Conservation (phyloP, 2,888 invertebrate genomes). For the Leptinotarsa rubiginosa region DNA sequence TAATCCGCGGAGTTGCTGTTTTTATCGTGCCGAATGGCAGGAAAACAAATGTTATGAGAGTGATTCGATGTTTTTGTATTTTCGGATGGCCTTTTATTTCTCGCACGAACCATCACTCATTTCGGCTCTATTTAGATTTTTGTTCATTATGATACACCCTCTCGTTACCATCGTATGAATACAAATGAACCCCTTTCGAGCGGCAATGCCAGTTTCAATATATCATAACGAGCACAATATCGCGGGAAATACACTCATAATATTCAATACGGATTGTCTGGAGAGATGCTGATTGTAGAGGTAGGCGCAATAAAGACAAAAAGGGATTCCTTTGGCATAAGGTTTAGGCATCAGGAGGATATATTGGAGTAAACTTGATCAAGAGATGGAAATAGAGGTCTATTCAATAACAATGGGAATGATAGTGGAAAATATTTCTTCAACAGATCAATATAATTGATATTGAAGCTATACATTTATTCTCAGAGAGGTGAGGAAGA, state of each 20-base stretch:
- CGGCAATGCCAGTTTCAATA: slow-evolving; percentile 34
- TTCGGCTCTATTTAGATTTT: slow-evolving; percentile 44
- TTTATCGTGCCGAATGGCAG: slow-evolving; percentile 55
- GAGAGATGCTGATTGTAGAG: slow-evolving; percentile 5
- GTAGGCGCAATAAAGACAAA: not conserved
- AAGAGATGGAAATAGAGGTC: not conserved
- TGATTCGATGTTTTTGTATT: slow-evolving; percentile 62
- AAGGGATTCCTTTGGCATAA: not conserved
- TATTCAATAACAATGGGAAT: not conserved
- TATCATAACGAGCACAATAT: slow-evolving; percentile 30
- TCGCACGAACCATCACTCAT: slow-evolving; percentile 39
- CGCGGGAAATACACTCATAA: not conserved
- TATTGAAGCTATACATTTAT: no score
- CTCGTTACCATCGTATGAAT: slow-evolving; percentile 34
- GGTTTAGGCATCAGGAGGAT: not conserved
- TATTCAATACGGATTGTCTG: slow-evolving; percentile 7
- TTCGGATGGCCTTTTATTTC: slow-evolving; percentile 39
- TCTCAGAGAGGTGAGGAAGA: no score
- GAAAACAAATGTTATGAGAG: slow-evolving; percentile 62
- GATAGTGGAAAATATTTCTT: no score
- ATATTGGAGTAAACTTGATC: not conserved
- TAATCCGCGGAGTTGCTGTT: slow-evolving; percentile 44
- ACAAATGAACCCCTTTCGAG: slow-evolving; percentile 39
- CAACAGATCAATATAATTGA: no score
- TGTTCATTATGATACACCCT: slow-evolving; percentile 42